Conservation (phyloP, 2,797 vertebrate species). For the Neopelma chrysocephalum region DNA sequence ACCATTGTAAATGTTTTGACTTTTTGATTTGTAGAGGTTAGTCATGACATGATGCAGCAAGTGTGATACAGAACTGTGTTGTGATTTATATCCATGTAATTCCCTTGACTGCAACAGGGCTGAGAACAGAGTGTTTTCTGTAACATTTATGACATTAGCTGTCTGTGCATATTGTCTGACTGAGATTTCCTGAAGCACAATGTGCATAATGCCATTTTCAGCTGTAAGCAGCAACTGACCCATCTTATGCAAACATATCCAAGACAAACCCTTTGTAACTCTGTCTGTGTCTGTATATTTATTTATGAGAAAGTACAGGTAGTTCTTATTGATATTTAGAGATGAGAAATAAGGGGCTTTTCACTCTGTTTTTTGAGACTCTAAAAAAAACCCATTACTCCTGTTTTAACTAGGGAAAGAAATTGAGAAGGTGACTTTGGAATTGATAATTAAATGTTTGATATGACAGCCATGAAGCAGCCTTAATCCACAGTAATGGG, state of each 20-base stretch:
- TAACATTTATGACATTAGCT: not conserved
- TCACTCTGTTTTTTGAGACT: not conserved
- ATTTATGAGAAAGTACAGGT: not conserved
- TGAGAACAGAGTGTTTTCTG: not conserved
- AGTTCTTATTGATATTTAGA: not conserved
- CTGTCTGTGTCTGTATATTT: not conserved
- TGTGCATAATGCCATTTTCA: not conserved
- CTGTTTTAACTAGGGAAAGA: not conserved
- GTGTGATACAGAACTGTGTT: not conserved
- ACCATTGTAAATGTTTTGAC: not conserved
- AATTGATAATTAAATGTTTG: not conserved
- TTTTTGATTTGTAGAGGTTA: not conserved
- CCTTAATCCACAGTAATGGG: not conserved
- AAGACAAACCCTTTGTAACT: not conserved
- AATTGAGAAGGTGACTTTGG: not conserved
- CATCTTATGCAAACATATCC: not conserved
- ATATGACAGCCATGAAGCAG: not conserved
- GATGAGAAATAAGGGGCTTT: fast-evolving
- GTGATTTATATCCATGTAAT: not conserved
- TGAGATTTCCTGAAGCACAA: not conserved
- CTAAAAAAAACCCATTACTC: not conserved
- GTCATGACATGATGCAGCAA: not conserved
- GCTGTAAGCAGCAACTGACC: not conserved
- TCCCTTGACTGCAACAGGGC: not conserved
- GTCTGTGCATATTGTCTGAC: not conserved